These are phyloP conservation scores for Anguilla pacifica DNA, from an alignment of 2,797 vertebrate genomes.

Conservation along the genomic window DNA sequence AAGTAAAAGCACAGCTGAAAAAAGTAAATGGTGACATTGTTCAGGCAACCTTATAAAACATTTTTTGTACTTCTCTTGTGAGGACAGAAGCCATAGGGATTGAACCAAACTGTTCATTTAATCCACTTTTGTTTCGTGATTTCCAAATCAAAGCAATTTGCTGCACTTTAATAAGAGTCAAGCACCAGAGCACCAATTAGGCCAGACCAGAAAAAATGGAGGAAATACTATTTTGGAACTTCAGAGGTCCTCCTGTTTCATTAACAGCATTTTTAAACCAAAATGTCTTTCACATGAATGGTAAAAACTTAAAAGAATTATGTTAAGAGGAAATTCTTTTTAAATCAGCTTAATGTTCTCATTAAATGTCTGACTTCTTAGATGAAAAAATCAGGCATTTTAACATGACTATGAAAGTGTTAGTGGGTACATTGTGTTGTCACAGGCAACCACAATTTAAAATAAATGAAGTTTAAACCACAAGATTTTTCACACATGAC, in stretches of 20 bases:
- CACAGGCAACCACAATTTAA: neutral
- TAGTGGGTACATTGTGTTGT: neutral
- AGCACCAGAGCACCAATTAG: slow-evolving; percentile 20
- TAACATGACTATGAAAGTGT: neutral
- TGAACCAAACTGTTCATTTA: neutral
- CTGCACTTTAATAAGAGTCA: slow-evolving; percentile 25
- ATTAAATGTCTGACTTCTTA: neutral
- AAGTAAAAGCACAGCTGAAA: neutral
- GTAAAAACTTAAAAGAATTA: neutral
- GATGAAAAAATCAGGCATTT: neutral
- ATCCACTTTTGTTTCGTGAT: neutral
- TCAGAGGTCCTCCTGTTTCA: neutral
- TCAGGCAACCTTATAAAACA: neutral
- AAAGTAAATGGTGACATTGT: neutral
- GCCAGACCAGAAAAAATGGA: neutral
- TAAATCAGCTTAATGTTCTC: neutral
- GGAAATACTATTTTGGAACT: neutral
- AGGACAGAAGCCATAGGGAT: neutral
- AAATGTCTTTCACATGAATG: neutral
- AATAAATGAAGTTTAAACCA: neutral
- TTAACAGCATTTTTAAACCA: slow-evolving; percentile 11
- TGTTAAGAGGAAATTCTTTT: neutral
- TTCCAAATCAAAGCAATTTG: slow-evolving; percentile 24
- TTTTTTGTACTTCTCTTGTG: neutral
- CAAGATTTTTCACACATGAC: neutral